These are phyloP conservation scores for Shinisaurus crocodilurus DNA, from an alignment of 2,113 vertebrate genomes.

Conservation along the genomic window DNA sequence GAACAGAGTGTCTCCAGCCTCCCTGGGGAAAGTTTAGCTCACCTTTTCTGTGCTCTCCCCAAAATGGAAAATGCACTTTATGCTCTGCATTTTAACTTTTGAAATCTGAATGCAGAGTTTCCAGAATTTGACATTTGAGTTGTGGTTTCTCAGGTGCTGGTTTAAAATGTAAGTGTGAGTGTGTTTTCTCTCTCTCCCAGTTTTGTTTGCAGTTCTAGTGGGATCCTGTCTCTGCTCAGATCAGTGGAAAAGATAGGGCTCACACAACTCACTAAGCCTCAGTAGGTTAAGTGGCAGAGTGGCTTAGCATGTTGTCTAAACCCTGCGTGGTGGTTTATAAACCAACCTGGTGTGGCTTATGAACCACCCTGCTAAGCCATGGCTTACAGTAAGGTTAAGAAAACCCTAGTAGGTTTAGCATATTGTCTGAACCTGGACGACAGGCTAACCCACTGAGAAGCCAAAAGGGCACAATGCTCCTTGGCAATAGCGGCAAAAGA, in stretches of 20 bases:
- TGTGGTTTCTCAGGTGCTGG: neutral
- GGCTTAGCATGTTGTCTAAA: too few species aligned
- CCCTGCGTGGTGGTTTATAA: too few species aligned
- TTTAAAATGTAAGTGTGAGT: neutral
- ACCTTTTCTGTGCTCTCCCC: neutral
- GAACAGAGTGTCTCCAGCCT: neutral
- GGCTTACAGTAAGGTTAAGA: too few species aligned
- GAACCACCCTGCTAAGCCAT: too few species aligned
- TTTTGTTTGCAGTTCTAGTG: neutral
- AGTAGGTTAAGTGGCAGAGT: too few species aligned
- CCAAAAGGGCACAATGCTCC: too few species aligned
- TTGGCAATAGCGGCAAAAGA: too few species aligned
- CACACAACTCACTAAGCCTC: too few species aligned
- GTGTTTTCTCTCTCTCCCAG: neutral
- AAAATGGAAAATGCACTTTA: neutral
- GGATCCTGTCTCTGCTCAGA: neutral
- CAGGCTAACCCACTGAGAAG: too few species aligned
- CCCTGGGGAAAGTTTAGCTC: neutral
- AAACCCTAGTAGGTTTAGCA: too few species aligned
- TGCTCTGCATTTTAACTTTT: neutral
- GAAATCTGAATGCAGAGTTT: accelerated
- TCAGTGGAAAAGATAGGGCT: neutral
- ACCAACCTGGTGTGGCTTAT: too few species aligned
- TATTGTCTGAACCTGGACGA: too few species aligned
- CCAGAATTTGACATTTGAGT: neutral